These are phyloP conservation scores for Drosophila sproati DNA, from an alignment of 1,140 invertebrate genomes.

Conservation along the genomic window DNA sequence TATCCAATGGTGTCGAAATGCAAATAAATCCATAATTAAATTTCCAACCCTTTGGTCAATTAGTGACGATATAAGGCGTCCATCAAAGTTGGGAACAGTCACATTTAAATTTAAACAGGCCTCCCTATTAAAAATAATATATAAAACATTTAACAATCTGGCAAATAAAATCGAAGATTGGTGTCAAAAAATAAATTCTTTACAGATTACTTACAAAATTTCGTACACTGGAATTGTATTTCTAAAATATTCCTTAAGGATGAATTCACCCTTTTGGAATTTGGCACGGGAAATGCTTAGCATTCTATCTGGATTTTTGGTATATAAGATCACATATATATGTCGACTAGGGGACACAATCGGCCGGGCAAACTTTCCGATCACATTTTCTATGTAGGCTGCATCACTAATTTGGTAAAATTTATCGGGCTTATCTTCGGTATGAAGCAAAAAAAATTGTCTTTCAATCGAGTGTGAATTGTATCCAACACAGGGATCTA, in stretches of 20 bases:
- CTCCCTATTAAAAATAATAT: conserved; percentile 45
- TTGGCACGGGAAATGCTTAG: conserved; percentile 52
- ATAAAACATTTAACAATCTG: not conserved
- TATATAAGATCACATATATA: conserved; percentile 71
- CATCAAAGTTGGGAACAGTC: conserved; percentile 45
- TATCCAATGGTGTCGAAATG: conserved; percentile 72
- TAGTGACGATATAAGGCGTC: conserved; percentile 50
- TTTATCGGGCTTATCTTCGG: conserved; percentile 18
- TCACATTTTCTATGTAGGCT: conserved; percentile 41
- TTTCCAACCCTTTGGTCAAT: conserved; percentile 69
- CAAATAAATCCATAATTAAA: conserved; percentile 75
- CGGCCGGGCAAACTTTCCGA: conserved; percentile 57
- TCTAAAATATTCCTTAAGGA: conserved; percentile 70
- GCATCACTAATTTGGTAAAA: conserved; percentile 40
- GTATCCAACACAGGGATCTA: not conserved
- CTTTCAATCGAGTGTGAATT: conserved; percentile 32
- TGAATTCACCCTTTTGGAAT: conserved; percentile 44
- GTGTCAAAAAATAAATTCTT: not conserved
- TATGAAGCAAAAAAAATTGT: conserved; percentile 67
- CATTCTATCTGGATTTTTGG: conserved; percentile 57
- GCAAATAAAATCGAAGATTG: too few species aligned
- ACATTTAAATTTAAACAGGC: conserved; percentile 46
- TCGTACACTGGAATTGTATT: conserved; percentile 59
- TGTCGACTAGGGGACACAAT: conserved; percentile 48
- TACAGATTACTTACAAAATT: conserved; percentile 60